Percentiles rank a stretch among this genome's conserved stretches.
phyloP scores from a whole-genome alignment of 2,797 vertebrate species.

The Macropus fuliginosus region DNA sequence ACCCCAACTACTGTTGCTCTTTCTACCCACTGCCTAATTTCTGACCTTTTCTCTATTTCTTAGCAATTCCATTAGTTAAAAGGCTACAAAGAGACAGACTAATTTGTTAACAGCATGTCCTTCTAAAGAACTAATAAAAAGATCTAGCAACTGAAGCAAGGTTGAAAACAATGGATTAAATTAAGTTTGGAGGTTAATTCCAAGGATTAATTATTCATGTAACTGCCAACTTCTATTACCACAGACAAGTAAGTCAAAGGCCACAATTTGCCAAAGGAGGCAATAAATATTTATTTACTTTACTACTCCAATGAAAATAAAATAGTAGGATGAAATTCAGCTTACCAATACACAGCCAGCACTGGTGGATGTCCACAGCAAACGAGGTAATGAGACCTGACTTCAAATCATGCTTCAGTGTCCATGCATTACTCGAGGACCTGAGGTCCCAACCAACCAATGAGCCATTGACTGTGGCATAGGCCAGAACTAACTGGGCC shows the following conservation, averaged over 20 bases:
- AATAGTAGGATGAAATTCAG: not conserved
- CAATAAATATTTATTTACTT: not conserved
- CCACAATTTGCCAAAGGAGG: not conserved
- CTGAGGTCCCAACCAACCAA: constrained; percentile 98
- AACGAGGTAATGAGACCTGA: constrained; percentile 99
- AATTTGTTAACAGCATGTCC: not conserved
- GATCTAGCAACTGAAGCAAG: not conserved
- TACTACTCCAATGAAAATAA: not conserved
- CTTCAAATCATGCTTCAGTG: constrained; percentile 94
- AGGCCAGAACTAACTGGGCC: constrained; percentile 95
- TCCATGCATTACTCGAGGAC: constrained; percentile 94
- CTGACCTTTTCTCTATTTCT: not conserved
- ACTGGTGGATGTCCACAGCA: constrained; percentile 97
- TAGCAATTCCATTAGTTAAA: not conserved
- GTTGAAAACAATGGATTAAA: not conserved
- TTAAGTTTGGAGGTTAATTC: not conserved
- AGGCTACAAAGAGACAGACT: not conserved
- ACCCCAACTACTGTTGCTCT: not conserved
- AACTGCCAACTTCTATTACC: not conserved
- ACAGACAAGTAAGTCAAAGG: not conserved
- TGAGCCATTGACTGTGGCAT: constrained; percentile 96
- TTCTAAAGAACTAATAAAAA: not conserved
- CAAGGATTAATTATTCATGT: not conserved
- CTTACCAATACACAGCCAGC: constrained; percentile 98
- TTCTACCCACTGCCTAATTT: not conserved